Percentiles rank a stretch among this genome's conserved stretches.
These are phyloP conservation scores for Hoplodrina blanda DNA, from an alignment of 2,888 invertebrate genomes.

Conservation along the genomic window DNA sequence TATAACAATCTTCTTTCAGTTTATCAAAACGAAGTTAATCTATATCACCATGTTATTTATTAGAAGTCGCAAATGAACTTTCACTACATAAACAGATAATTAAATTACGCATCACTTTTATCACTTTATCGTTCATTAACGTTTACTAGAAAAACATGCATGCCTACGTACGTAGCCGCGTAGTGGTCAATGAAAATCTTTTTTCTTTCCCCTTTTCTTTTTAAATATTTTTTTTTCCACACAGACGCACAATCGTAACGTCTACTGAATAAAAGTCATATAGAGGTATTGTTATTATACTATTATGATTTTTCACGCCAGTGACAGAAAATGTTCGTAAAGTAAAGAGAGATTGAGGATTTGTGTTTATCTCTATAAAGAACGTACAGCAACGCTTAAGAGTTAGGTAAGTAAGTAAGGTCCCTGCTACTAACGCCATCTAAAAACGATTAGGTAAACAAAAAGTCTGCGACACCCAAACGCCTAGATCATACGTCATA, in stretches of 20 bases:
- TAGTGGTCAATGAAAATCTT: neutral
- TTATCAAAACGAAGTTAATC: conserved; percentile 27
- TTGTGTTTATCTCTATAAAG: neutral
- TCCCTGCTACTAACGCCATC: conserved; percentile 15
- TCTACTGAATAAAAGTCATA: neutral
- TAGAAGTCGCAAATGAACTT: conserved; percentile 27
- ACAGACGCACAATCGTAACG: neutral
- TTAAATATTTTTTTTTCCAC: too few relatives aligned
- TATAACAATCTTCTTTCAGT: neutral
- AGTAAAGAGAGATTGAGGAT: neutral
- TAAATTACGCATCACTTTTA: conserved; percentile 47
- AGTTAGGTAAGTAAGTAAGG: too few relatives aligned
- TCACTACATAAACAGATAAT: conserved; percentile 34
- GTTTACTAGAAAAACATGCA: conserved; percentile 28
- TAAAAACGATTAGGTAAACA: conserved; percentile 2
- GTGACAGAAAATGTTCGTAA: neutral
- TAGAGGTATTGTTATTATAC: neutral
- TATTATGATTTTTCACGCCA: neutral
- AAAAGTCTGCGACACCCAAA: conserved; percentile 1
- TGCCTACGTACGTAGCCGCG: neutral
- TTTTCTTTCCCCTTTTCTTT: too few relatives aligned
- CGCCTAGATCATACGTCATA: neutral
- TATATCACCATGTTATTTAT: conserved; percentile 31
- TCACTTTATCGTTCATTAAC: conserved; percentile 39
- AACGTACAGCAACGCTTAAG: too few relatives aligned